Evolutionary conservation across 2,113 vertebrate species (phyloP).

Genomic region (Pyxicephalus adspersus): DNA sequence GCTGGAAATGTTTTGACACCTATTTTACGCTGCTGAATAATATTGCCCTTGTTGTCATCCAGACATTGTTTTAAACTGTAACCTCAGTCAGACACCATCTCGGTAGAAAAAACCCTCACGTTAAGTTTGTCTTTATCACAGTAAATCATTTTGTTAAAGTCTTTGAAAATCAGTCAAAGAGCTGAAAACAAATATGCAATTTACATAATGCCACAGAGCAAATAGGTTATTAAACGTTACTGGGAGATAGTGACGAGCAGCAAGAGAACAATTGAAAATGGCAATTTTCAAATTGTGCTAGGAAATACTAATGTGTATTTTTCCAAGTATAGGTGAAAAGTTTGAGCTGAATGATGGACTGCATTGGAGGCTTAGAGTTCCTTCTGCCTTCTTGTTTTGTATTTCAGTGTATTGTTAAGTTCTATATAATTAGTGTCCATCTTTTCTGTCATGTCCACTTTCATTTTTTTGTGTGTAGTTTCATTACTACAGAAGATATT

Average conservation of each 20-base stretch:
- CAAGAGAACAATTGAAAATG: constrained; percentile 30
- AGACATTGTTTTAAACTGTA: constrained; percentile 60
- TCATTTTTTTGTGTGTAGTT: too few relatives aligned
- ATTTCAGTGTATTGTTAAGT: neutral
- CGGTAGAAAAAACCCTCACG: constrained; percentile 54
- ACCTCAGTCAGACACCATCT: constrained; percentile 52
- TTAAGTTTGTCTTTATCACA: constrained; percentile 49
- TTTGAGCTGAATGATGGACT: neutral
- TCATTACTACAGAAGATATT: too few relatives aligned
- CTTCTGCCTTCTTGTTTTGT: too few relatives aligned
- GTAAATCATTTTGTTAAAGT: constrained; percentile 50
- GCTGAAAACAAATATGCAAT: constrained; percentile 62
- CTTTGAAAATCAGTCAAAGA: constrained; percentile 62
- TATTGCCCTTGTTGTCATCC: constrained; percentile 57
- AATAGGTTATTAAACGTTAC: constrained; percentile 69
- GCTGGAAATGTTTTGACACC: constrained; percentile 77
- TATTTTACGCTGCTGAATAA: constrained; percentile 65
- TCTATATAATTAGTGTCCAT: too few relatives aligned
- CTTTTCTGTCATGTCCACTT: too few relatives aligned
- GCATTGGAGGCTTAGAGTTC: neutral
- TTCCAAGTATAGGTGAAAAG: neutral
- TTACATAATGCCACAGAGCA: constrained; percentile 64
- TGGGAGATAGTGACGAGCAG: constrained; percentile 17
- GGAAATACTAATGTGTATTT: neutral
- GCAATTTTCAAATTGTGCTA: constrained; percentile 29